Evolutionary conservation across 2,113 vertebrate species (phyloP).

Genomic region (Alligator sinensis): DNA sequence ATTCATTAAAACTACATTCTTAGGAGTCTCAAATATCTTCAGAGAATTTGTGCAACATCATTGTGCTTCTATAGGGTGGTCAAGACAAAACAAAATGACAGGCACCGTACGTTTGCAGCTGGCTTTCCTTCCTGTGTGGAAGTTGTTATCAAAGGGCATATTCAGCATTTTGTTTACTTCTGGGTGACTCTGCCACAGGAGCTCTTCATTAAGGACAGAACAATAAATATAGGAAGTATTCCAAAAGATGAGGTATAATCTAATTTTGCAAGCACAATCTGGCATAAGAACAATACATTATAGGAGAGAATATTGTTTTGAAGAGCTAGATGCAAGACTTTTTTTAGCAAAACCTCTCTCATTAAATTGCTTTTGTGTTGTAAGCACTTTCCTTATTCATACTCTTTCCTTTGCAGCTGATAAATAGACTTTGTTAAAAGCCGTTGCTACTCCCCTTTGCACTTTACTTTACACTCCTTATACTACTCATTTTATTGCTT

Average conservation of each 20-base stretch:
- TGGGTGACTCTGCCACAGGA: not conserved
- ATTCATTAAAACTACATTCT: not conserved
- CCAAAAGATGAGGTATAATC: not conserved
- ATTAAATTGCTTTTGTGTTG: not conserved
- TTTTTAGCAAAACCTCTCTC: not conserved
- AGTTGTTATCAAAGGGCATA: not conserved
- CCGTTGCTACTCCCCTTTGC: conserved; percentile 35
- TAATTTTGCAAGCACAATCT: not conserved
- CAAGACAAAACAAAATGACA: not conserved
- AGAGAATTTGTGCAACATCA: rapidly evolving
- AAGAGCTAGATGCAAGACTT: not conserved
- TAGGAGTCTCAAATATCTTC: not conserved
- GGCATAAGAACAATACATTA: rapidly evolving
- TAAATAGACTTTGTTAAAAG: conserved; percentile 47
- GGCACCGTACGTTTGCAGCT: not conserved
- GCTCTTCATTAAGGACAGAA: conserved; percentile 1
- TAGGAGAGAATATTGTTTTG: not conserved
- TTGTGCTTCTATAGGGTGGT: not conserved
- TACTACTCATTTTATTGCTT: conserved; percentile 59
- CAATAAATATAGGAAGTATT: conserved; percentile 38
- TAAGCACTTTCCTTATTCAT: not conserved
- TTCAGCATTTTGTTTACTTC: not conserved
- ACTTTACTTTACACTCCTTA: conserved; percentile 63
- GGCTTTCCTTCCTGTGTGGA: not conserved
- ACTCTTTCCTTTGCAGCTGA: not conserved